phyloP scores from a whole-genome alignment of 2,113 vertebrate genomes.

The Nettapus auritus region DNA sequence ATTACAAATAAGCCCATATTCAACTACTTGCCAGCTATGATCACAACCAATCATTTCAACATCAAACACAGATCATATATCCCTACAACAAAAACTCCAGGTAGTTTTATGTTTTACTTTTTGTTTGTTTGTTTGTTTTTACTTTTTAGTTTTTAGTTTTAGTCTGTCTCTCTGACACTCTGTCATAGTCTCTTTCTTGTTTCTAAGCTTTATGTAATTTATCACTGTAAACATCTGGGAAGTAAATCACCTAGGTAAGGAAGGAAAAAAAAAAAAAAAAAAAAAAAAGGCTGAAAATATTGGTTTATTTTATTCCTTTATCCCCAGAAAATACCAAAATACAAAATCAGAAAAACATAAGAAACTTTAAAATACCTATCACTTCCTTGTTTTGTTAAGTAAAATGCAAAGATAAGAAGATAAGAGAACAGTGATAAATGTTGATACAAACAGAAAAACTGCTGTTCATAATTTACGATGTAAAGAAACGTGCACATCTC shows the following conservation, averaged over 20 bases:
- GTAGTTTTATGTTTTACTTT: not conserved
- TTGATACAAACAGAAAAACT: not conserved
- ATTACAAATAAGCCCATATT: not conserved
- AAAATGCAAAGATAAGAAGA: not conserved
- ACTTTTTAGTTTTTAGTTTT: not conserved
- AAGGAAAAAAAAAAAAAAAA: not conserved
- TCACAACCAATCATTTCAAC: not conserved
- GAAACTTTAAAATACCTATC: not conserved
- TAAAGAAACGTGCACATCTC: not conserved
- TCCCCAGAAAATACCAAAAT: not conserved
- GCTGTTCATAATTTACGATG: not conserved
- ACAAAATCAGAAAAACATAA: not conserved
- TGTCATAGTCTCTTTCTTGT: not conserved
- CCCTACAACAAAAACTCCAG: not conserved
- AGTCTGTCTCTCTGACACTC: not conserved
- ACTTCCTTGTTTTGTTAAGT: not conserved
- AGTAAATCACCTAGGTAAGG: not conserved
- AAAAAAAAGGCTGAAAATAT: not conserved
- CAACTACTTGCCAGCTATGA: not conserved
- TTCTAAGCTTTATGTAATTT: not conserved
- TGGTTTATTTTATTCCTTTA: not conserved
- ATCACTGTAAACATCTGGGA: not conserved
- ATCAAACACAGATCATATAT: not conserved
- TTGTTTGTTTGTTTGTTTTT: conserved; percentile 1
- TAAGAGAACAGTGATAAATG: no score